Evolutionary conservation across 2,888 invertebrate genomes (phyloP), one percentile per base, ranked within the genome.

Genomic region (Caprella mutica): DNA sequence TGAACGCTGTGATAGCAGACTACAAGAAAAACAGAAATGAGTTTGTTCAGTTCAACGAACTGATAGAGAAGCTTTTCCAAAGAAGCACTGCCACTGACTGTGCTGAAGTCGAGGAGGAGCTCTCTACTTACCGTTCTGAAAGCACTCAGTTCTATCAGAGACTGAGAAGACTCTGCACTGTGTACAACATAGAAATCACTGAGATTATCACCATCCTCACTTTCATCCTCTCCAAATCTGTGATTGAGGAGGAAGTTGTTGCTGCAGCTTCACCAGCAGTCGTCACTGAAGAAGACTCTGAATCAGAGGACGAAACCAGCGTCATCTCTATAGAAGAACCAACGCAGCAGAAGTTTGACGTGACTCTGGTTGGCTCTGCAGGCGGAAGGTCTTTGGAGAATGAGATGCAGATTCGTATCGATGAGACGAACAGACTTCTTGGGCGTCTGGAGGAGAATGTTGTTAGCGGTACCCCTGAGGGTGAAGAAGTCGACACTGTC

Each of bases 401-500:
- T 24, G 64, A 64, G 42, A 40, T 64, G 46, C 43, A 55, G 24
- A 58, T 57, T 27, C 60, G 60, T 17, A 50, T 64, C 4, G 64
- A 64, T 17, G 64, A 64, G 42, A 51, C 58, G 26, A 55, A 53
- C n/a, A 60, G 51, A 46, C 56, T 60, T 26, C 50, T 64, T 26
- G 33, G 35, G 26, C 48, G 46, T 17, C 40, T 64, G 23, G 64
- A 64, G 24, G 64, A 60, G 39, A 56, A 55, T 4, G 26, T 64
- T 21, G 53, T 56, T 39, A 56, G 58, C 35, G 56, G 60, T 29
- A 64, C 64, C 24, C 64, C 64, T 8, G 57, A 60, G 46, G 64
- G 58, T 8, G 60, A 52, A 19, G 60, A 64, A 19, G 64, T 64
- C 17, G 64, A 64, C 44, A 58, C 58, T 33, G 56, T 56, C 44